A percentile compares a stretch with the other conserved stretches of the same genome.
Conservation (phyloP, 2,113 vertebrate species). For the Gila orcuttii region DNA sequence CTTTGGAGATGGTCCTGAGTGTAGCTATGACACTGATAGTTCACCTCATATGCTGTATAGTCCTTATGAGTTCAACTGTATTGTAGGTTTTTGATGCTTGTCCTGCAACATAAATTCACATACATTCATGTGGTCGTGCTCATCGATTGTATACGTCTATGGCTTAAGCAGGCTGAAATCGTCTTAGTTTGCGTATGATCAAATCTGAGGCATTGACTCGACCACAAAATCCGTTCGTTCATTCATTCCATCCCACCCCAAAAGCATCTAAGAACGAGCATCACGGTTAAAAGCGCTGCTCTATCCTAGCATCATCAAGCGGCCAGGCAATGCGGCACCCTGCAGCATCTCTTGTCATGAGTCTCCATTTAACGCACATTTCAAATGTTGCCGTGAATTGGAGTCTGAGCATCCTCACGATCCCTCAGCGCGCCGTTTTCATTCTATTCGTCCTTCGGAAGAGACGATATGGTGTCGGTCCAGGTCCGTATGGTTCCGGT, state of each 20-base stretch:
- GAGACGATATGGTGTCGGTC: conserved; percentile 41
- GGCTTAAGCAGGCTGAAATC: conserved; percentile 43
- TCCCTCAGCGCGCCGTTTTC: conserved; percentile 44
- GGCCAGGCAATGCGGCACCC: conserved; percentile 84
- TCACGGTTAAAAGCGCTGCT: conserved; percentile 68
- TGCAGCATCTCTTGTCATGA: conserved; percentile 76
- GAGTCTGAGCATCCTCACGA: conserved; percentile 38
- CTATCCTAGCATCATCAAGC: conserved; percentile 69
- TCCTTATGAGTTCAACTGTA: conserved; percentile 41
- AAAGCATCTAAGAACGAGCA: conserved; percentile 61
- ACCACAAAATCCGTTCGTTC: conserved; percentile 57
- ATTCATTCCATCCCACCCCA: conserved; percentile 61
- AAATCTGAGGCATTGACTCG: conserved; percentile 50
- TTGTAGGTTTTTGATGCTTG: conserved; percentile 14
- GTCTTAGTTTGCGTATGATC: conserved; percentile 15
- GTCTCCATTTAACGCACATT: conserved; percentile 67
- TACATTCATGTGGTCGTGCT: conserved; percentile 51
- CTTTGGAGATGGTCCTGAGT: conserved; percentile 68
- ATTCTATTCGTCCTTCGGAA: conserved; percentile 33
- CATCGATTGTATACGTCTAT: conserved; percentile 31
- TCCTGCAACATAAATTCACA: neutral
- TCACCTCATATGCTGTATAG: neutral
- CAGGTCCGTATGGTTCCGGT: conserved; percentile 42
- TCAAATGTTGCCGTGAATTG: conserved; percentile 57
- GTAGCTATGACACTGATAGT: conserved; percentile 33